A percentile compares a stretch with the other conserved stretches of the same genome.
These are phyloP conservation scores for Eupelmus urozonus DNA, from an alignment of 2,888 invertebrate genomes.

Conservation along the genomic window DNA sequence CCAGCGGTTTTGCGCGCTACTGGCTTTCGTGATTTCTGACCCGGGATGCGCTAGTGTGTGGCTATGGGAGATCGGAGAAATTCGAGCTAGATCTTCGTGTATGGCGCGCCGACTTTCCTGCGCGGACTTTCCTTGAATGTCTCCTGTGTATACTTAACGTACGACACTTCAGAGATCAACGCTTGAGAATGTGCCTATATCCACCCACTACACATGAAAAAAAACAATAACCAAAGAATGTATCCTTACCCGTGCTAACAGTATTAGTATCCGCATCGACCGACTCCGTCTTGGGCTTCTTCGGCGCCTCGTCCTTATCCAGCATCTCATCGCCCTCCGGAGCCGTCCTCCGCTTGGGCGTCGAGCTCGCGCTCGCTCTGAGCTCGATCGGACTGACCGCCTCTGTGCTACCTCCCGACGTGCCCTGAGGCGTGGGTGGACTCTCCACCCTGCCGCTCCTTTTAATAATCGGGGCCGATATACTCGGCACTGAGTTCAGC, in stretches of 20 bases:
- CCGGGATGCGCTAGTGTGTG: no score
- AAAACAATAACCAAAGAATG: no score
- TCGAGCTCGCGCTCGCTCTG: conserved; percentile 85
- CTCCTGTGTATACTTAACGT: no score
- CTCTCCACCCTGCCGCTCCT: conserved; percentile 78
- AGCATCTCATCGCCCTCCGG: conserved; percentile 80
- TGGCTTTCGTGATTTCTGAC: no score
- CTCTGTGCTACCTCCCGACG: conserved; percentile 21
- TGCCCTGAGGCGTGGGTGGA: conserved; percentile 84
- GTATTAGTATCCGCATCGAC: conserved; percentile 94
- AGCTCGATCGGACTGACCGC: conserved; percentile 81
- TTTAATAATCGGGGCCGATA: conserved; percentile 85
- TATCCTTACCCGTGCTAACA: conserved; percentile 91
- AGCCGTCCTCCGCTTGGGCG: conserved; percentile 84
- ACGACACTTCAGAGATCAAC: no score
- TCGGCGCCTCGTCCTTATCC: conserved; percentile 78
- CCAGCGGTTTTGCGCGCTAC: no score
- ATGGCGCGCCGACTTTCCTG: no score
- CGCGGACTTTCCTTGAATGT: no score
- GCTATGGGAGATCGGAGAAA: no score
- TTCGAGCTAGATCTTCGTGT: no score
- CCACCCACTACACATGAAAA: no score
- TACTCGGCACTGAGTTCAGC: conserved; percentile 81
- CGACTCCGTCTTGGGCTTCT: conserved; percentile 88
- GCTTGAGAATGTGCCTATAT: no score